These are phyloP conservation scores for Aplysia californica DNA, from an alignment of 1,140 invertebrate genomes.

Conservation along the genomic window DNA sequence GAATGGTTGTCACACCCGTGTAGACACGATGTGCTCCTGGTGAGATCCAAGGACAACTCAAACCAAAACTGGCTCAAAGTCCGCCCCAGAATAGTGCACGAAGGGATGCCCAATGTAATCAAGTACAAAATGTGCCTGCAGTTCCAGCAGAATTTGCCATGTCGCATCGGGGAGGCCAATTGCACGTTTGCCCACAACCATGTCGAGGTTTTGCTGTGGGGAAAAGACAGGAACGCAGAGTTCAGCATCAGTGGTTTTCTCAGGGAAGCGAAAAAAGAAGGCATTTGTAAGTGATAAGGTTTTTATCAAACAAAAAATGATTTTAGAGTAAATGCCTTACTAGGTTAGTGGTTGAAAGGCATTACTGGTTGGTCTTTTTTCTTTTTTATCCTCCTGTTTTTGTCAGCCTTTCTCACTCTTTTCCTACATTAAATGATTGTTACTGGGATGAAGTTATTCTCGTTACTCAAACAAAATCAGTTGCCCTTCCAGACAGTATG, in stretches of 20 bases:
- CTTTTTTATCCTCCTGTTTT: too few species aligned
- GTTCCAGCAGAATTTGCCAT: slow-evolving; percentile 45
- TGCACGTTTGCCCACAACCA: slow-evolving; percentile 60
- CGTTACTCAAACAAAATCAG: too few species aligned
- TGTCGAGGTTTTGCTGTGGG: slow-evolving; percentile 54
- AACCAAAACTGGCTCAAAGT: slow-evolving; percentile 51
- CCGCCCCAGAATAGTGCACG: slow-evolving; percentile 35
- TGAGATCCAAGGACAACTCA: slow-evolving; percentile 39
- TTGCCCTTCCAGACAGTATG: too few species aligned
- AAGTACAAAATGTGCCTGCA: slow-evolving; percentile 50
- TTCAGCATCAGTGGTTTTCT: slow-evolving; percentile 48
- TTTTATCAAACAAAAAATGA: too few species aligned
- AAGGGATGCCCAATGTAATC: slow-evolving; percentile 33
- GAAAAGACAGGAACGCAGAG: slow-evolving; percentile 48
- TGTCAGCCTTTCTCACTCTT: too few species aligned
- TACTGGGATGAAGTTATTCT: too few species aligned
- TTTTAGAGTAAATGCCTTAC: too few species aligned
- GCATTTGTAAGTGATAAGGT: slow-evolving; percentile 43
- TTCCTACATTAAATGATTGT: too few species aligned
- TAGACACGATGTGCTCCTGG: slow-evolving; percentile 45
- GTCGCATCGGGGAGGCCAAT: slow-evolving; percentile 49
- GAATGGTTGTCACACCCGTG: slow-evolving; percentile 43
- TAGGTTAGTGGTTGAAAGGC: too few species aligned
- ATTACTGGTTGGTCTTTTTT: too few species aligned
- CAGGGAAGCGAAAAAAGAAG: slow-evolving; percentile 28